These are phyloP conservation scores for Thecocarcelia acutangulata DNA, from an alignment of 2,888 invertebrate species.

Conservation along the genomic window DNA sequence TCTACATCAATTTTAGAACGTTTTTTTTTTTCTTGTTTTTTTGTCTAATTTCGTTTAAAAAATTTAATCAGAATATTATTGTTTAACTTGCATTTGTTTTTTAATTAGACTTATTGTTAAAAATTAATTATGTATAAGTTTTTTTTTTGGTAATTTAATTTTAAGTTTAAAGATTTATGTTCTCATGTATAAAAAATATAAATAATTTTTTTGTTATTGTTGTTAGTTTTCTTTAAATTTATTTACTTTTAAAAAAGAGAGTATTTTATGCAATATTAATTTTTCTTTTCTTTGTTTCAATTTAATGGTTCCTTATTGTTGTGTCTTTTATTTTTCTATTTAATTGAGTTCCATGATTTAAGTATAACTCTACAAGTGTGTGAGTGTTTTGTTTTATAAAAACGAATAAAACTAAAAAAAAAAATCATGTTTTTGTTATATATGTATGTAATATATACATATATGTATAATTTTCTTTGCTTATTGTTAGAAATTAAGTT, in stretches of 20 bases:
- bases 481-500: too few species aligned
- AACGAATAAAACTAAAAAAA: constrained; percentile 4
- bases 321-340: not conserved
- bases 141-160: constrained; percentile 21
- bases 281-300: constrained; percentile 35
- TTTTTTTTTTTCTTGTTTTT: not conserved
- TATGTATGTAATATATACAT: too few species aligned
- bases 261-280: constrained; percentile 24
- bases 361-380: constrained; percentile 26
- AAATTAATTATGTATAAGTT: constrained; percentile 32
- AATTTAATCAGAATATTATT: constrained; percentile 39
- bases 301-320: constrained; percentile 60
- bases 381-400: constrained; percentile 16
- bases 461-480: too few species aligned
- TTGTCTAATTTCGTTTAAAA: not conserved
- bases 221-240: constrained; percentile 41
- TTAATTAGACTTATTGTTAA: constrained; percentile 21
- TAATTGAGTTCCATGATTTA: constrained; percentile 47
- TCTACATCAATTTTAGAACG: not conserved
- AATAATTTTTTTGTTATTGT: constrained; percentile 58
- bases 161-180: constrained; percentile 54
- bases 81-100: constrained; percentile 28
- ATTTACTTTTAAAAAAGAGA: constrained; percentile 39
- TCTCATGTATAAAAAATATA: constrained; percentile 71
- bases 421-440: not conserved